Base-by-base conservation (phyloP, 35 echinoderm and acorn worm species). In the Nesometra sesokonis region DNA sequence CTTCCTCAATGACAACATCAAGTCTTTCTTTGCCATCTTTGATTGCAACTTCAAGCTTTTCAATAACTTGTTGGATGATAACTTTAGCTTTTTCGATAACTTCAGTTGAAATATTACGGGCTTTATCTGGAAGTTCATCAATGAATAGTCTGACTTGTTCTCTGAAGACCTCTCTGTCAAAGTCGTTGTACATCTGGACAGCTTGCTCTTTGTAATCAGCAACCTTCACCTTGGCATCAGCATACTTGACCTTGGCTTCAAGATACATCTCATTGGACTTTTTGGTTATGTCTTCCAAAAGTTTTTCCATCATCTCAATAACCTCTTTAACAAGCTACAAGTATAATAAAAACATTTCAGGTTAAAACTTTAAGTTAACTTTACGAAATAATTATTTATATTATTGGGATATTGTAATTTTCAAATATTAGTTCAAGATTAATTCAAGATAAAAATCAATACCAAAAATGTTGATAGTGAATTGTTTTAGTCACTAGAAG, bases 231-330 rank as follows among this genome's bases (percentile, higher is more conserved):
- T 88, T 83, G 17, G 88, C 84, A 7, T 94, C 82, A 43, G 84
- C 34, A 31, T 86, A 40, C 33, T 47, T 31, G 27, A 86, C 86
- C 52, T 88, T 83, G 17, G 88, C 84, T 4, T 94, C 82, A 43
- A 57, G 86, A 85, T 88, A 84, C 23, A 88, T 82, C 32, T 88
- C 43, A 19, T 77, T 52, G 35, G 89, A 85, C 9, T 85, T 76
- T 34, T 86, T 82, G 36, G 86, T 90, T 31, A 85, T 81, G 0
- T 86, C 37, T 39, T 87, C 78, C 13, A 84, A 79, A 77, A 85
- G 77, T 0, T 84, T 29, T 21, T 40, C 31, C 27, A 77, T 43
- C 79, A 84, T 84, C 35, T 87, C 33, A 80, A 90, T 93, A 31
- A 52, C 32, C 0, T 82, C 91, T 31, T 86, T 78, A 29, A 85